These are phyloP conservation scores for Xestoiulus laeticollis DNA, from an alignment of 2,888 invertebrate species.

Conservation along the genomic window DNA sequence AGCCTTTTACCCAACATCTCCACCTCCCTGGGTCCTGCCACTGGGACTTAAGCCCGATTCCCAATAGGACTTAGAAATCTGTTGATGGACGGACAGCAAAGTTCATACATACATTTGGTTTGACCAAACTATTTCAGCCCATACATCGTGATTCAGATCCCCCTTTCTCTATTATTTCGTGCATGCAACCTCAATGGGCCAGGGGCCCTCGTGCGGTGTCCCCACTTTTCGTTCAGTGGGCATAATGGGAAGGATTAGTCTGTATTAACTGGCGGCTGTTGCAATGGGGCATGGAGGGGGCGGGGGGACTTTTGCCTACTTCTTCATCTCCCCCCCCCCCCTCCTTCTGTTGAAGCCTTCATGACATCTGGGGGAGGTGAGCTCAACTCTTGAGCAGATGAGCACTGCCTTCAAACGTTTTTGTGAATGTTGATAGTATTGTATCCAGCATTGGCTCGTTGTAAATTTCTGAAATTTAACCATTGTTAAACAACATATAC, in stretches of 20 bases:
- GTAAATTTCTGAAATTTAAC: not conserved
- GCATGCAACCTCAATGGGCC: constrained; percentile 27
- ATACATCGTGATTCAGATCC: not conserved
- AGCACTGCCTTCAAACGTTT: not conserved
- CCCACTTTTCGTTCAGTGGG: constrained; percentile 16
- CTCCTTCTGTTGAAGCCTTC: not conserved
- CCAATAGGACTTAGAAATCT: constrained; percentile 33
- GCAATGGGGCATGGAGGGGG: not conserved
- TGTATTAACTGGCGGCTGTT: not conserved
- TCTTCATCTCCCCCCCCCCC: not conserved
- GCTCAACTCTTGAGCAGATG: not conserved
- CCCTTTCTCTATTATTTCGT: constrained; percentile 31
- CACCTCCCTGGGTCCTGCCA: constrained; percentile 31
- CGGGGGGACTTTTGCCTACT: not conserved
- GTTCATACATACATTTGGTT: constrained; percentile 43
- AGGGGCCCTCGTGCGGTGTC: constrained; percentile 24
- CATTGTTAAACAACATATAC: too few relatives aligned
- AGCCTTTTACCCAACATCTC: constrained; percentile 17
- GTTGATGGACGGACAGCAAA: constrained; percentile 40
- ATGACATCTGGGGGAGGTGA: constrained; percentile 9
- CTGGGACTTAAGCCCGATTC: not conserved
- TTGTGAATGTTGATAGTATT: not conserved
- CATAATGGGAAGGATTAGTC: constrained; percentile 41
- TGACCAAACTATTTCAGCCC: constrained; percentile 34
- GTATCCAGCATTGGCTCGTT: not conserved